Conservation (phyloP, 2,797 vertebrate genomes). For the Balearica regulorum region DNA sequence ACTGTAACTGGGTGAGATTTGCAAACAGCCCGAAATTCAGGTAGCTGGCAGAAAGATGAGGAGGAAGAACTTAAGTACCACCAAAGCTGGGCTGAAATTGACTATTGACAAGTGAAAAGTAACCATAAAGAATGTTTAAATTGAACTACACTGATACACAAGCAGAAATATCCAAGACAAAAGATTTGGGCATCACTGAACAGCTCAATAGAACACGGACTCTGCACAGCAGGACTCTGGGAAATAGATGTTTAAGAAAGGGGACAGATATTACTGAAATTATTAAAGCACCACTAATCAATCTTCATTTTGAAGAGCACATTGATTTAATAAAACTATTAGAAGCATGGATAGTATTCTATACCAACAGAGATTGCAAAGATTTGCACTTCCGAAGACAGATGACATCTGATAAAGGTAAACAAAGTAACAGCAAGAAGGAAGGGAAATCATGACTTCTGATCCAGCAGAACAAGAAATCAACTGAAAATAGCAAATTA, state of each 20-base stretch:
- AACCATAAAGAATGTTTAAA: neutral
- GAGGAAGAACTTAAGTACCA: neutral
- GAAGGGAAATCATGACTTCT: neutral
- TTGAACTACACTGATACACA: neutral
- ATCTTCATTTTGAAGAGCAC: neutral
- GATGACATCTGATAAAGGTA: neutral
- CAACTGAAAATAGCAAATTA: neutral
- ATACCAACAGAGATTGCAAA: neutral
- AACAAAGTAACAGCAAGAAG: neutral
- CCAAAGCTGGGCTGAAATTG: neutral
- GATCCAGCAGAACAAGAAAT: neutral
- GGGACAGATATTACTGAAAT: neutral
- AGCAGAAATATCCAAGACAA: neutral
- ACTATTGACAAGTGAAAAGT: neutral
- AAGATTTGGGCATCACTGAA: neutral
- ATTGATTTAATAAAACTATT: neutral
- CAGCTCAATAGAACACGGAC: neutral
- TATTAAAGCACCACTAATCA: neutral
- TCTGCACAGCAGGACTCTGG: neutral
- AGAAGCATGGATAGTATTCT: neutral
- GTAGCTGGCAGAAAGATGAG: neutral
- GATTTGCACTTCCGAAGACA: neutral
- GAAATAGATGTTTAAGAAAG: neutral
- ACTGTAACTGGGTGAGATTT: neutral
- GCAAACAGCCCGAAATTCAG: neutral